phyloP scores from a whole-genome alignment of 2,113 vertebrate genomes.

The Pteruthius melanotis region DNA sequence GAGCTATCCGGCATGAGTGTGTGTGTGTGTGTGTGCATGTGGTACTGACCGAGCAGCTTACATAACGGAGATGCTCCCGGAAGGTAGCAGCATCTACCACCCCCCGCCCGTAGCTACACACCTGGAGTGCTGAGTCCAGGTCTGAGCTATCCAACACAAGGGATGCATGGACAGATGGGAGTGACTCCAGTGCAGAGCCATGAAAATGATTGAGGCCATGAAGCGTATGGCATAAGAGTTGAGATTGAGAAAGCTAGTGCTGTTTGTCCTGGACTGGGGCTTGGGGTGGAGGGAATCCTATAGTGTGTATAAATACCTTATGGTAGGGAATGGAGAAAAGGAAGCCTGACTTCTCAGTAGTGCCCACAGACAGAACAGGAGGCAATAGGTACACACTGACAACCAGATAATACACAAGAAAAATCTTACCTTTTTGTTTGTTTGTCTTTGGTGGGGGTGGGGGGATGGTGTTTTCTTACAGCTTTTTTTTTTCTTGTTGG shows the following conservation, averaged over 20 bases:
- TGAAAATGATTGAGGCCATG: neutral
- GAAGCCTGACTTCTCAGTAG: neutral
- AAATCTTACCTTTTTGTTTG: neutral
- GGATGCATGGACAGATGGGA: neutral
- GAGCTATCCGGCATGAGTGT: too few species aligned
- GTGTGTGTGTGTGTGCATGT: too few species aligned
- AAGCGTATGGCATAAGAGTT: accelerated
- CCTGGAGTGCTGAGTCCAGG: neutral
- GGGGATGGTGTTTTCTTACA: neutral
- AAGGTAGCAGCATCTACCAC: too few species aligned
- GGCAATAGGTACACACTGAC: neutral
- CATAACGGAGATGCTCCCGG: too few species aligned
- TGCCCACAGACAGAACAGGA: neutral
- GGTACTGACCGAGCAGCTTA: too few species aligned
- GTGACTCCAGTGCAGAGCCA: neutral
- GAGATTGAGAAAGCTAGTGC: neutral
- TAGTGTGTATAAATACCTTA: neutral
- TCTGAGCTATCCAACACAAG: neutral
- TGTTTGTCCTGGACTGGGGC: neutral
- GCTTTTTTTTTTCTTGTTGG: neutral
- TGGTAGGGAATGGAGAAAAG: neutral
- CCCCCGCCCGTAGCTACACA: too few species aligned
- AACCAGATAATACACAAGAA: neutral
- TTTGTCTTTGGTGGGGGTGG: neutral
- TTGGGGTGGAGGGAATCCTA: accelerated